A percentile compares a stretch with the other conserved stretches of the same genome.
Evolutionary conservation across 2,797 vertebrate genomes (phyloP).

Genomic region (Anguilla anguilla): DNA sequence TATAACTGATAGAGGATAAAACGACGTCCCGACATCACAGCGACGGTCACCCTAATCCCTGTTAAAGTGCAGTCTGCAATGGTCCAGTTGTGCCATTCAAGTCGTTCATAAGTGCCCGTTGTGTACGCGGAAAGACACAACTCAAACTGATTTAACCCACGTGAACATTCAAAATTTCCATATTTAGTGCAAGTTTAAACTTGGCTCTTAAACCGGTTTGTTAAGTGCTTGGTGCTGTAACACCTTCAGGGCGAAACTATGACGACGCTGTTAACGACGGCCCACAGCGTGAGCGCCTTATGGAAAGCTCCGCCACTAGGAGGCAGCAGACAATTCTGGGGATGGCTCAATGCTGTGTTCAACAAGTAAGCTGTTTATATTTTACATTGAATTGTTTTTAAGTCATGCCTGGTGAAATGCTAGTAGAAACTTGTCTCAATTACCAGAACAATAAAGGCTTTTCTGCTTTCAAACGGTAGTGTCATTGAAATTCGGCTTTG

Average conservation of each 20-base stretch:
- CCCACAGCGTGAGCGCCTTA: slow-evolving; percentile 39
- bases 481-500: background rate
- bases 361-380: slow-evolving; percentile 81
- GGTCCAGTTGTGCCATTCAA: background rate
- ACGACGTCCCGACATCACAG: background rate
- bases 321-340: slow-evolving; percentile 82
- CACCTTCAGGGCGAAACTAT: slow-evolving; percentile 52
- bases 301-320: slow-evolving; percentile 42
- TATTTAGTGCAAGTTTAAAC: background rate
- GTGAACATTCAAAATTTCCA: background rate
- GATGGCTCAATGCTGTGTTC: slow-evolving; percentile 94
- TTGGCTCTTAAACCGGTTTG: background rate
- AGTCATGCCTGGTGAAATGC: background rate
- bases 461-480: background rate
- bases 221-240: background rate
- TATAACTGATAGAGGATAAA: no score
- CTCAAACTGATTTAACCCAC: background rate
- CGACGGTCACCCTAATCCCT: no score
- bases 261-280: slow-evolving; percentile 70
- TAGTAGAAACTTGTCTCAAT: background rate
- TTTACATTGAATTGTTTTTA: background rate
- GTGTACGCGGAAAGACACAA: background rate
- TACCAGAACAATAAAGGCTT: background rate
- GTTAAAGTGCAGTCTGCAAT: background rate
- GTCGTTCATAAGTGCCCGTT: background rate